These are phyloP conservation scores for Hypomesus transpacificus DNA, from an alignment of 2,113 vertebrate genomes.

Conservation along the genomic window DNA sequence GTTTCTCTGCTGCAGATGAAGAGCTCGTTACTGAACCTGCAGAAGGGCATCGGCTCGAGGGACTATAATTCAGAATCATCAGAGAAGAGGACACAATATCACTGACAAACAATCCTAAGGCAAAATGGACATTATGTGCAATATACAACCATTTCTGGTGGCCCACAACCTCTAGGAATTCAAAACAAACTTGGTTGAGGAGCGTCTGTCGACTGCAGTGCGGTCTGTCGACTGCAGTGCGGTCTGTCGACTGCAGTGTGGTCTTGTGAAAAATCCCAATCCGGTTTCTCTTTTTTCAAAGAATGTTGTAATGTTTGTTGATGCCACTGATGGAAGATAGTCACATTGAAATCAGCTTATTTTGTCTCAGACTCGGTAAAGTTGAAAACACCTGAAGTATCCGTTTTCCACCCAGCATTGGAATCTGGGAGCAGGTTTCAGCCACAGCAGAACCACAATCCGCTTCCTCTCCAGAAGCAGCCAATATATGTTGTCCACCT, in stretches of 20 bases:
- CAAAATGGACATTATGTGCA: conserved; percentile 74
- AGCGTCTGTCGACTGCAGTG: too few species aligned
- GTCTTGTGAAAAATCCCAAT: not conserved
- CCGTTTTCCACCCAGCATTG: conserved; percentile 23
- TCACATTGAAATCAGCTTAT: not conserved
- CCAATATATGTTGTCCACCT: too few species aligned
- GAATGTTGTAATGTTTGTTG: conserved; percentile 12
- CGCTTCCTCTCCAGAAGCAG: conserved; percentile 13
- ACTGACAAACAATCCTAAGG: conserved; percentile 72
- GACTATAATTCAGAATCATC: conserved; percentile 77
- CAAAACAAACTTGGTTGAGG: too few species aligned
- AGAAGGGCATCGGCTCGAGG: conserved; percentile 80
- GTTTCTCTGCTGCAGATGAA: conserved; percentile 77
- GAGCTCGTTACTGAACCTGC: conserved; percentile 83
- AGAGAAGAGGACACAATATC: conserved; percentile 78
- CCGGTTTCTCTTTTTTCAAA: conserved; percentile 15
- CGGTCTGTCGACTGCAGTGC: too few species aligned
- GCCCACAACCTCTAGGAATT: too few species aligned
- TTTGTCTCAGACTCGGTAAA: conserved; percentile 15
- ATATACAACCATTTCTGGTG: conserved; percentile 62
- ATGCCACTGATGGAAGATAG: not conserved
- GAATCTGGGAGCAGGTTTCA: conserved; percentile 43
- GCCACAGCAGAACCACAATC: conserved; percentile 1
- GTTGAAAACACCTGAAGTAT: conserved; percentile 28
- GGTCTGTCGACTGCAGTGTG: too few species aligned